These are phyloP conservation scores for Lota lota DNA, from an alignment of 2,113 vertebrate genomes.

Conservation along the genomic window DNA sequence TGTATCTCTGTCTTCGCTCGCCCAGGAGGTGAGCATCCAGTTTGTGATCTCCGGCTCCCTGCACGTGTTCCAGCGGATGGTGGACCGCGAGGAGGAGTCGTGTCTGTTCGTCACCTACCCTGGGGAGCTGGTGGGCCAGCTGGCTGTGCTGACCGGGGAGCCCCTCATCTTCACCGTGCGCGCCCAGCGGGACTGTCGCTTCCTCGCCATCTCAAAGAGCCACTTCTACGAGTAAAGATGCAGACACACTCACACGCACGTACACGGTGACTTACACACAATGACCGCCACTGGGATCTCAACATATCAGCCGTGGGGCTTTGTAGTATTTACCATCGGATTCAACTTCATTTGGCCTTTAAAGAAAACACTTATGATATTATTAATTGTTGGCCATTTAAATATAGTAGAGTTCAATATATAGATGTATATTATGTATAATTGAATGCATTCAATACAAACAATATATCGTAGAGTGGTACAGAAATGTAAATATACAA, in stretches of 20 bases:
- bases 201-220: conserved; percentile 89
- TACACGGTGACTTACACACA: neutral
- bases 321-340: too few species aligned
- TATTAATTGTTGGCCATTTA: too few species aligned
- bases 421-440: too few species aligned
- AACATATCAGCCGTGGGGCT: too few species aligned
- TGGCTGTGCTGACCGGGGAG: conserved; percentile 91
- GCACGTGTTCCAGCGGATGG: conserved; percentile 90
- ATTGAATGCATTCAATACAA: too few species aligned
- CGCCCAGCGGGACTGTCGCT: conserved; percentile 89
- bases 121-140: conserved; percentile 90
- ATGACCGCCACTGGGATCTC: neutral
- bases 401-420: too few species aligned
- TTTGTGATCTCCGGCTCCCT: conserved; percentile 93
- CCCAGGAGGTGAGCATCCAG: conserved; percentile 87
- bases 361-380: too few species aligned
- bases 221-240: conserved; percentile 87
- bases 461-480: too few species aligned
- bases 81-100: conserved; percentile 87
- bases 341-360: too few species aligned
- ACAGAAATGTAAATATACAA: neutral
- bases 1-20: neutral
- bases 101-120: conserved; percentile 91
- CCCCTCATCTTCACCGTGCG: conserved; percentile 92
- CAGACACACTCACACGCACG: neutral